These are phyloP conservation scores for Corvus cornix DNA, from an alignment of 2,113 vertebrate genomes.

Conservation along the genomic window DNA sequence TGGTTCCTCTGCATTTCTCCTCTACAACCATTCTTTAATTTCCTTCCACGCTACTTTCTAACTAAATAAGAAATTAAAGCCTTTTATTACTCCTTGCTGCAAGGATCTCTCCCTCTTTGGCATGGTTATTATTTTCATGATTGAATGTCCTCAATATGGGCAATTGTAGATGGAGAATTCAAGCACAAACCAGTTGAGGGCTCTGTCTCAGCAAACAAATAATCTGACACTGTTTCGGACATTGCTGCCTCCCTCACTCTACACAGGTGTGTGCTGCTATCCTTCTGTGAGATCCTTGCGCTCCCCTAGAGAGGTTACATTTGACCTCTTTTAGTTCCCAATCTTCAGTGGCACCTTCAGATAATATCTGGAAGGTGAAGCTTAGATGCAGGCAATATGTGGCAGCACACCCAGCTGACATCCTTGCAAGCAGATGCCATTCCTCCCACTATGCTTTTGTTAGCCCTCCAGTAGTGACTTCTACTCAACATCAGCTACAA, in stretches of 20 bases:
- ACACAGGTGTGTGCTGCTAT: background rate
- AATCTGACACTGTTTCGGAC: background rate
- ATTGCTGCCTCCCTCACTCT: background rate
- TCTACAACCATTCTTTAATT: background rate
- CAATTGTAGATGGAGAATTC: background rate
- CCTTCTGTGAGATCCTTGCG: background rate
- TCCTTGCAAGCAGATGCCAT: background rate
- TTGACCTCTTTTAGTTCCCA: background rate
- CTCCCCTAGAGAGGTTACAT: background rate
- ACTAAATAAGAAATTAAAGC: background rate
- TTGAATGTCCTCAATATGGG: accelerated
- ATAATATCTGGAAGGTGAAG: background rate
- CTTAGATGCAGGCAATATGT: background rate
- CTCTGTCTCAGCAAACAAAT: background rate
- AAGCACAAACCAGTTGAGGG: background rate
- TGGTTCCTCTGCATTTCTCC: background rate
- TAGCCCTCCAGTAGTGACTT: background rate
- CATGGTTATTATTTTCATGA: background rate
- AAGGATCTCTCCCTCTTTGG: background rate
- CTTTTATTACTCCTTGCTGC: background rate
- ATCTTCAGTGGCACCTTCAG: background rate
- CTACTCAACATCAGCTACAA: background rate
- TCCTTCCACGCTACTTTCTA: background rate
- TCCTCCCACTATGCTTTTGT: background rate
- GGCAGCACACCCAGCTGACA: background rate